Base-by-base conservation (phyloP, 1,140 invertebrate genomes). In the Calliopsis andreniformis region DNA sequence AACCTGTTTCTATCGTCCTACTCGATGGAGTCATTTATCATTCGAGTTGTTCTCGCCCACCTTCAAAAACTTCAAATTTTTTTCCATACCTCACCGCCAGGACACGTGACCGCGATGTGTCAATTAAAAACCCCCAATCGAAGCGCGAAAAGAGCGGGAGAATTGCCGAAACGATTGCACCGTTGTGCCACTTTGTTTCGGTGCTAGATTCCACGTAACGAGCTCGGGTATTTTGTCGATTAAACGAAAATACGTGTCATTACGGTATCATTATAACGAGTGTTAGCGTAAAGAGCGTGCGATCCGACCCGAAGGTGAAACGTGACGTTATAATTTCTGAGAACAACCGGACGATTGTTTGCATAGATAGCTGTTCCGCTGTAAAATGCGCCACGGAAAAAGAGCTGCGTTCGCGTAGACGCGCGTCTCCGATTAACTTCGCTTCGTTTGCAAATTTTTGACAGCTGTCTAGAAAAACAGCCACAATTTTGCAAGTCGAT, bases 321-420 rank as follows among this genome's bases (percentile, higher is more conserved):
- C 70, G 66, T 79, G 80, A 82, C 80, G 69, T 79, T 47, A 76
- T 71, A 61, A 32, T 71, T 76, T 79, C 71, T 76, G 30, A 39
- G 66, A 79, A 81, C 39, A 63, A 51, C 35, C 35, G 23, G 32
- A 18, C 61, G 39, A 20, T 72, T 61, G 67, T 78, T 80, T 59
- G 67, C 78, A 71, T 59, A 49, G n/a, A 30, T 23, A 20, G 32
- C 47, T 66, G 43, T 42, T 51, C 35, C 35, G 35, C 35, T 3
- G 6, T n/a, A 45, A 69, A 45, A 49, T 39, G 58, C 72, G 64
- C 42, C 47, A 47, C 51, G 63, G 68, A 68, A 68, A 23, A 58
- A 43, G 30, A 39, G 7, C 53, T 68, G 43, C n/a, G n/a, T n/a
- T n/a, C 25, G 16, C 42, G 51, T 64, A 49, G 30, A 42, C 69